A percentile compares a stretch with the other conserved stretches of the same genome.
phyloP scores from a whole-genome alignment of 2,888 invertebrate genomes.

The Heliconius aoede region DNA sequence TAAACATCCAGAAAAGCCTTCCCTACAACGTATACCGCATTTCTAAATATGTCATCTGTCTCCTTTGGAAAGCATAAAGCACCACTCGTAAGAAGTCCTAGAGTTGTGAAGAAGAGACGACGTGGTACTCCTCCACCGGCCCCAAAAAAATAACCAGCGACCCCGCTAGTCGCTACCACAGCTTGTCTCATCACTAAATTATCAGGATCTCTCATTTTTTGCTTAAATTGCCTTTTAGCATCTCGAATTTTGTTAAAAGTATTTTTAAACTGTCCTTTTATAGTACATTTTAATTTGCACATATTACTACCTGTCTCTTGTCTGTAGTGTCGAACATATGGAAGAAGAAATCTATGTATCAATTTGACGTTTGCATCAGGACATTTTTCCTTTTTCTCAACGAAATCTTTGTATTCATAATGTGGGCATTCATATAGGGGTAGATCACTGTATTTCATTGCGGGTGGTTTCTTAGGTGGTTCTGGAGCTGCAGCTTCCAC shows the following conservation, averaged over 20 bases:
- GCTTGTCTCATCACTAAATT: slow-evolving; percentile 56
- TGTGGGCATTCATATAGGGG: slow-evolving; percentile 66
- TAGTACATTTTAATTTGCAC: slow-evolving; percentile 44
- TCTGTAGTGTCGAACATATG: slow-evolving; percentile 56
- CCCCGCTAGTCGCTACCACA: slow-evolving; percentile 52
- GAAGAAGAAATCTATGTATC: slow-evolving; percentile 57
- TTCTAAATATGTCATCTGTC: slow-evolving; percentile 62
- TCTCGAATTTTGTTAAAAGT: slow-evolving; percentile 35
- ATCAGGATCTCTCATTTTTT: slow-evolving; percentile 57
- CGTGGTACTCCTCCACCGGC: slow-evolving; percentile 50
- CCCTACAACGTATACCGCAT: slow-evolving; percentile 47
- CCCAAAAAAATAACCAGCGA: slow-evolving; percentile 54
- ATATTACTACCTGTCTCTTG: slow-evolving; percentile 41
- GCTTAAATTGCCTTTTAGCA: slow-evolving; percentile 52
- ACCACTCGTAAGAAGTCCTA: slow-evolving; percentile 58
- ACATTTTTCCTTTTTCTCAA: slow-evolving; percentile 54
- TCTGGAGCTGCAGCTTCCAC: slow-evolving; percentile 57
- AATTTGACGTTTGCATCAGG: slow-evolving; percentile 57
- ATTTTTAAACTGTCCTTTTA: slow-evolving; percentile 43
- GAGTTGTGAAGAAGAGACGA: slow-evolving; percentile 53
- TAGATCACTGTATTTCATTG: slow-evolving; percentile 67
- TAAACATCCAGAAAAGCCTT: slow-evolving; percentile 51
- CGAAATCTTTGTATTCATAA: slow-evolving; percentile 61
- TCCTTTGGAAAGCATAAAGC: slow-evolving; percentile 66
- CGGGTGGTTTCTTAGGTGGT: slow-evolving; percentile 59